Conservation (phyloP, 2,888 invertebrate species). For the Antheraea assamensis region DNA sequence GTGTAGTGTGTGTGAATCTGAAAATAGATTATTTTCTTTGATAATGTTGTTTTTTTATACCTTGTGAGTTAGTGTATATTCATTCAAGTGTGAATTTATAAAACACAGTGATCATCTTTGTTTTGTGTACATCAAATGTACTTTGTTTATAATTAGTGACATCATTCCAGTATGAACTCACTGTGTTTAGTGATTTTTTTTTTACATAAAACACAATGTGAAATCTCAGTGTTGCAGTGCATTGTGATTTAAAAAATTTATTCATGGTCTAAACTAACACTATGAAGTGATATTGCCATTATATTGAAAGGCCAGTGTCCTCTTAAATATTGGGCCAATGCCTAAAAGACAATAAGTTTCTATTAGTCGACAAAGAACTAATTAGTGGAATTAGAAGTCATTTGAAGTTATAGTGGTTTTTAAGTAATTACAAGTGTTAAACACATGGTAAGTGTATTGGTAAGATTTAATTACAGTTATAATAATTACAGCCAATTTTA, state of each 20-base stretch:
- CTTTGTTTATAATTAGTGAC: constrained; percentile 2
- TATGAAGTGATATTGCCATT: neutral
- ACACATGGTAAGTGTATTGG: constrained; percentile 7
- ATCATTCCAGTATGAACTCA: constrained; percentile 4
- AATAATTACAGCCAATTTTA: neutral
- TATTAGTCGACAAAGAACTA: neutral
- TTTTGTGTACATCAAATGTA: constrained; percentile 6
- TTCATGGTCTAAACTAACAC: neutral
- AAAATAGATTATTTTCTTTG: constrained; percentile 75
- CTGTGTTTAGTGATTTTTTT: constrained; percentile 12
- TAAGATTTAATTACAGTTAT: constrained; percentile 4
- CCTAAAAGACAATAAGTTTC: neutral
- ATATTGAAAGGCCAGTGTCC: neutral
- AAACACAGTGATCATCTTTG: constrained; percentile 4
- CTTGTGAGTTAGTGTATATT: constrained; percentile 65
- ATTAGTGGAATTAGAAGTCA: neutral
- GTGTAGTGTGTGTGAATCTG: constrained; percentile 79
- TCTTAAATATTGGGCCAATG: neutral
- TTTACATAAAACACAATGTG: neutral
- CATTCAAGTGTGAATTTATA: constrained; percentile 45
- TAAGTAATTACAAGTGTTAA: constrained; percentile 6
- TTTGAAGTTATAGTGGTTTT: neutral
- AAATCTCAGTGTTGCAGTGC: constrained; percentile 28
- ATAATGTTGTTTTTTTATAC: constrained; percentile 78
- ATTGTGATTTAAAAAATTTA: constrained; percentile 1